Evolutionary conservation across 2,113 vertebrate species (phyloP).

Genomic region (Martes martes): DNA sequence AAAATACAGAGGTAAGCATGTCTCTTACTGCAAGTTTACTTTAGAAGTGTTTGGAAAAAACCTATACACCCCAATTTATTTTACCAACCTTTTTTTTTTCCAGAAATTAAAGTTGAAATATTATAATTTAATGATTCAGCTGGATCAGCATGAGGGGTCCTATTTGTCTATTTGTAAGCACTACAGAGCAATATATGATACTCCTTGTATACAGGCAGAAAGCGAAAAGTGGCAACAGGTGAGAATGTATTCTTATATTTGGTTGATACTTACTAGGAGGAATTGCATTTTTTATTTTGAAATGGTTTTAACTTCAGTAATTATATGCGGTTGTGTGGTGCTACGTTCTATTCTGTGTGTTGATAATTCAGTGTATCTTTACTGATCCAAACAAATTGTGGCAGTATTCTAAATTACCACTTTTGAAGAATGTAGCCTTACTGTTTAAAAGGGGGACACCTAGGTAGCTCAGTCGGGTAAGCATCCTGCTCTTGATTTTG

Average conservation of each 20-base stretch:
- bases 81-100: slow-evolving; percentile 39
- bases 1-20: slow-evolving; percentile 91
- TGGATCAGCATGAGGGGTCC: slow-evolving; percentile 97
- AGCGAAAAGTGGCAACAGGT: slow-evolving; percentile 99
- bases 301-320: not conserved
- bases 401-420: not conserved
- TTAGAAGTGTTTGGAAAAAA: not conserved
- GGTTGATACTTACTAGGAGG: not conserved
- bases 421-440: not conserved
- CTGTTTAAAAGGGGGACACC: not conserved
- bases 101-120: slow-evolving; percentile 98
- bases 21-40: not conserved
- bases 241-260: not conserved
- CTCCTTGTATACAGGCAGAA: slow-evolving; percentile 96
- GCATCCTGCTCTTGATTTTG: not conserved
- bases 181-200: slow-evolving; percentile 98
- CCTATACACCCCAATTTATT: not conserved
- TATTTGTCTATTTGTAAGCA: slow-evolving; percentile 99
- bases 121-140: slow-evolving; percentile 99
- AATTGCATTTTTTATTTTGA: not conserved
- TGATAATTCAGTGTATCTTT: not conserved
- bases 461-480: not conserved
- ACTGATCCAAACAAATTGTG: not conserved
- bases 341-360: not conserved
- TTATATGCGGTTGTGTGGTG: not conserved